Evolutionary conservation across 1,140 invertebrate species (phyloP).

Genomic region (Glossosoma conforme): DNA sequence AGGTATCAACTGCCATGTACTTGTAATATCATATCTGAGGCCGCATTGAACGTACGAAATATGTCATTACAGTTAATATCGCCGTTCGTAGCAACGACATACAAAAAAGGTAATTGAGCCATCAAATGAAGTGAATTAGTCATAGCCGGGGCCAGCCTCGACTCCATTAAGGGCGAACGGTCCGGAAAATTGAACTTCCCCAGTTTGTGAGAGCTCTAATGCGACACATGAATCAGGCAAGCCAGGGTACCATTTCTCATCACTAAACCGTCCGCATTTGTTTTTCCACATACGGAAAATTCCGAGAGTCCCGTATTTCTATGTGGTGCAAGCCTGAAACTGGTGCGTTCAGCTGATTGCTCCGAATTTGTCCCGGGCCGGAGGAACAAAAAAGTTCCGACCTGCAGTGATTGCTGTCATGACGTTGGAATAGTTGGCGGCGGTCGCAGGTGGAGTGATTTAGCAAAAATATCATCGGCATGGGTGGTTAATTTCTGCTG

Average conservation of each 20-base stretch:
- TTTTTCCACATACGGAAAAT: not conserved
- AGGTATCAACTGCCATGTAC: too few species aligned
- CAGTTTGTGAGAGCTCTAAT: conserved; percentile 20
- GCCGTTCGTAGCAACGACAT: not conserved
- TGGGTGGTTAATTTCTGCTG: too few species aligned
- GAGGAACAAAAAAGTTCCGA: too few species aligned
- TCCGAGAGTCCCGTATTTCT: not conserved
- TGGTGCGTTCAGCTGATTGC: too few species aligned
- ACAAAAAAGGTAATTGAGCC: conserved; percentile 27
- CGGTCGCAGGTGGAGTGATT: too few species aligned
- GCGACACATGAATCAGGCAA: conserved; percentile 26
- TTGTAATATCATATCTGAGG: too few species aligned
- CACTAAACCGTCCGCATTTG: conserved; percentile 15
- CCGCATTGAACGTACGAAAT: too few species aligned
- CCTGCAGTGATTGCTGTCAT: too few species aligned
- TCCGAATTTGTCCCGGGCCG: too few species aligned
- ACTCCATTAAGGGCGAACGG: conserved; percentile 31
- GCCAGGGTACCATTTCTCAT: conserved; percentile 24
- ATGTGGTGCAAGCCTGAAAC: not conserved
- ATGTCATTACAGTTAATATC: conserved; percentile 17
- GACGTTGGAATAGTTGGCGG: too few species aligned
- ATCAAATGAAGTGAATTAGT: conserved; percentile 29
- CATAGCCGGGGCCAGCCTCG: conserved; percentile 20
- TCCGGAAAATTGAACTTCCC: conserved; percentile 30
- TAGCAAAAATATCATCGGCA: too few species aligned